Percentiles rank a stretch among this genome's conserved stretches.
These are phyloP conservation scores for Phania funesta DNA, from an alignment of 2,888 invertebrate genomes.

Conservation along the genomic window DNA sequence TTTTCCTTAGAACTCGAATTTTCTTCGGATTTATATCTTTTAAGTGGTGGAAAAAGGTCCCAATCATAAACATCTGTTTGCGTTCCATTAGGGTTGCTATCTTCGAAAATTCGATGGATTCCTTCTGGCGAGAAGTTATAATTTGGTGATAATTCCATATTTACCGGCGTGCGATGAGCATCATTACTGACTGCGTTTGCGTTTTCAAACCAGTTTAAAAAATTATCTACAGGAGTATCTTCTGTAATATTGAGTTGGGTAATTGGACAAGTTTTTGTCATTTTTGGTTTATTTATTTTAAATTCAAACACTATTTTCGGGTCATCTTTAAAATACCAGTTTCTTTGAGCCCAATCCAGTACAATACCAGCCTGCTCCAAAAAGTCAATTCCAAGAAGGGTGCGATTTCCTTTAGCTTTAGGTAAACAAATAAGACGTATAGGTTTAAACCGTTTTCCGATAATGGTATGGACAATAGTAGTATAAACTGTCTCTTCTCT, in stretches of 20 bases:
- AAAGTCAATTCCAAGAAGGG: conserved; percentile 42
- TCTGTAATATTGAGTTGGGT: neutral
- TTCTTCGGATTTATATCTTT: too few species aligned
- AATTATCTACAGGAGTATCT: too few species aligned
- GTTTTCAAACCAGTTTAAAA: too few species aligned
- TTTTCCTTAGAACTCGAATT: too few species aligned
- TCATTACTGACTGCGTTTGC: neutral
- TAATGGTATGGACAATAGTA: conserved; percentile 26
- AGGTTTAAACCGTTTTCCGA: conserved; percentile 49
- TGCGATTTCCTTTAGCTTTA: conserved; percentile 34
- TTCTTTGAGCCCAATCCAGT: conserved; percentile 26
- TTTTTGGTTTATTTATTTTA: neutral
- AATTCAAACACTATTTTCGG: conserved; percentile 26
- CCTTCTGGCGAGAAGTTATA: neutral
- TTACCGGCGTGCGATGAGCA: neutral
- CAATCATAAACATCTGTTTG: neutral
- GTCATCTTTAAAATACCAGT: conserved; percentile 56
- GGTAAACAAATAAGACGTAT: conserved; percentile 64
- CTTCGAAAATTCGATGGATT: neutral
- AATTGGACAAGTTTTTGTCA: neutral
- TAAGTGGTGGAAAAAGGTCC: neutral
- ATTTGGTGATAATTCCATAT: too few species aligned
- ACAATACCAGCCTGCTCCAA: conserved; percentile 38
- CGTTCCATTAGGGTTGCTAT: neutral
- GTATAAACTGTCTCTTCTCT: conserved; percentile 36